Base-by-base conservation (phyloP, 2,113 vertebrate genomes). In the Callionymus lyra region DNA sequence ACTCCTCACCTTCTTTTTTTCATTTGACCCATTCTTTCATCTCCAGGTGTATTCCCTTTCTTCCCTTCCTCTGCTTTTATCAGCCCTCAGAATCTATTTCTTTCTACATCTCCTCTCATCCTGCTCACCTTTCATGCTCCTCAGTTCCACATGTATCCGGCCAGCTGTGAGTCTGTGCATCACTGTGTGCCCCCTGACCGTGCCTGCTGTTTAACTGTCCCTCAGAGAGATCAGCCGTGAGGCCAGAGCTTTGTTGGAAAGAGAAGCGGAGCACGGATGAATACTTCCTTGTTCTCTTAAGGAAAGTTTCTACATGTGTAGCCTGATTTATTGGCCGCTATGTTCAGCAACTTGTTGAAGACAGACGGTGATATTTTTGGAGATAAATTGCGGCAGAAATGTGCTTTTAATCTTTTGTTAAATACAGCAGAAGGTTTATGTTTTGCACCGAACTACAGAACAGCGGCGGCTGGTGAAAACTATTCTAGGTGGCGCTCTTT, bases 141-240 rank as follows among this genome's bases (percentile, higher is more conserved):
- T 9, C 38, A 47, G 46, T 46, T 0, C 16, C 18, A 39, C 13
- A 6, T 47, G 39, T 18, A 31, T 42, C 41, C 32, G 6, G 51
- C 43, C 47, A 9, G 44, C 36, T 44, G 57, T 47, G 47, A 50
- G 41, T 35, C 18, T 60, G 59, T 57, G 60, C 69, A 50, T 73
- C 49, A 54, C 49, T 15, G 21, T 56, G 66, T 59, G 63, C 59
- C 50, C 50, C 63, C 52, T 47, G 73, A 38, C 44, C 35, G 50
- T 58, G 45, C 36, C 50, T 38, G 53, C 59, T 59, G 62, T 57
- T 59, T 59, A 59, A 63, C 38, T 41, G 34, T 47, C 53, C 65
- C 63, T 32, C 2, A n/a, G 67, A 41, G 61, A 53, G 46, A 47
- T 58, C 70, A 70, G 60, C 70, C 70, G 69, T 9, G 33, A 53